Evolutionary conservation across 2,113 vertebrate genomes (phyloP), one percentile per base, ranked within the genome.

Genomic region (Ochotona princeps): DNA sequence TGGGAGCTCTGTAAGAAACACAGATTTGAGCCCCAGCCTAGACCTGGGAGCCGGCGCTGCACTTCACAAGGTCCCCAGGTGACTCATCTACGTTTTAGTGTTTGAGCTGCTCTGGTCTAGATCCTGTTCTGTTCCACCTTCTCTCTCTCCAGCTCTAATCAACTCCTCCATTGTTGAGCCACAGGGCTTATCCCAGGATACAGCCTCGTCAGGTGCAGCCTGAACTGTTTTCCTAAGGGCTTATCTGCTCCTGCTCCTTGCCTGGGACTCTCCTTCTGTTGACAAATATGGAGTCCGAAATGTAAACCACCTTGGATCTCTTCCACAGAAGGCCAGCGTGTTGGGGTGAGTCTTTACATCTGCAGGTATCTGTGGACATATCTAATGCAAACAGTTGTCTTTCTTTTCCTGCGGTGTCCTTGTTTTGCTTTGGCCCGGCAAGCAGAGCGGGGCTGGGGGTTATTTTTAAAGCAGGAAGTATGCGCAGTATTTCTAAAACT

Each of bases 281-380:
- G 96, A 89, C 89, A 93, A 95, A 96, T 89, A 65, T 78, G 30
- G 54, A 94, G 87, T 70, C 30, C 25, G 66, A 83, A 72, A 67
- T 60, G 61, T 84, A 94, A 96, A 87, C 92, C 32, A 61, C 0
- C 4, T 35, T 51, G 54, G 93, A 94, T 66, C n/a, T 26, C 38
- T 26, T 88, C 70, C 51, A 30, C 30, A 9, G 5, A 26, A 63
- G 63, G 44, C 66, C 75, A 14, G 4, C 0, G 0, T 51, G 70
- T 69, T 81, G 76, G 5, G 26, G 74, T 38, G 79, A 79, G 92
- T 67, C 75, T 44, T 57, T 32, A 20, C 8, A 9, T 67, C 83
- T 26, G 26, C 49, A 57, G 73, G 44, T 84, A 67, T 89, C 89
- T 92, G 21, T 23, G 60, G 94, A 57, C 66, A n/a, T 44, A 49